Evolutionary conservation across 2,797 vertebrate genomes (phyloP).

Genomic region (Catostomus latipinnis): DNA sequence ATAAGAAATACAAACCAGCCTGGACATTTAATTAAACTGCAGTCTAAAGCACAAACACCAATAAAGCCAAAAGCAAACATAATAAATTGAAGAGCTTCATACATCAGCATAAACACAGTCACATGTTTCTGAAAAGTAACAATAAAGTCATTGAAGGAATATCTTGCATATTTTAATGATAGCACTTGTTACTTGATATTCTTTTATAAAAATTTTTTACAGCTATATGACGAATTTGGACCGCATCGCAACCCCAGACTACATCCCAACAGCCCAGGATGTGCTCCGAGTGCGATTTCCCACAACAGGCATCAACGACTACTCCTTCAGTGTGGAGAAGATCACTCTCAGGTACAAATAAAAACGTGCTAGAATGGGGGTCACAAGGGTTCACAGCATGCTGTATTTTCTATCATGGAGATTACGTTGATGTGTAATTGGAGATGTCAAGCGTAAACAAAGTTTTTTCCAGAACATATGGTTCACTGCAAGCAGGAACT

Average conservation of each 20-base stretch:
- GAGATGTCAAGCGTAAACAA: not conserved
- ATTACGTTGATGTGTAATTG: not conserved
- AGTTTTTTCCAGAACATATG: not conserved
- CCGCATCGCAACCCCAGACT: conserved; percentile 87
- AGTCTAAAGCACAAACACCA: conserved; percentile 18
- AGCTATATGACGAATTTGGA: conserved; percentile 93
- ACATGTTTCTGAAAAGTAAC: conserved; percentile 7
- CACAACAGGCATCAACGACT: conserved; percentile 97
- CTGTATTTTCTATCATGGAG: not conserved
- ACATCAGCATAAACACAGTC: not conserved
- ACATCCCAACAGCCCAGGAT: conserved; percentile 95
- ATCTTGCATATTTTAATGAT: too few species aligned
- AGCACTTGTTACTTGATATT: too few species aligned
- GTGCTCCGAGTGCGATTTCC: conserved; percentile 95
- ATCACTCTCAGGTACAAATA: conserved; percentile 91
- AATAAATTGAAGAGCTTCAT: not conserved
- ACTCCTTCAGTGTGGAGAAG: conserved; percentile 92
- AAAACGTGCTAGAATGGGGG: not conserved
- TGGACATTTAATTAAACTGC: conserved; percentile 55
- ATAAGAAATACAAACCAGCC: conserved; percentile 60
- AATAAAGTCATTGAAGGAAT: not conserved
- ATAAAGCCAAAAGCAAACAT: conserved; percentile 47
- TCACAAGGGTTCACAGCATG: not conserved
- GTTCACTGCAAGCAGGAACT: not conserved
- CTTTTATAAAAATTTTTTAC: conserved; percentile 1